These are phyloP conservation scores for Pilophorus perplexus DNA, from an alignment of 2,888 invertebrate genomes.

Conservation along the genomic window DNA sequence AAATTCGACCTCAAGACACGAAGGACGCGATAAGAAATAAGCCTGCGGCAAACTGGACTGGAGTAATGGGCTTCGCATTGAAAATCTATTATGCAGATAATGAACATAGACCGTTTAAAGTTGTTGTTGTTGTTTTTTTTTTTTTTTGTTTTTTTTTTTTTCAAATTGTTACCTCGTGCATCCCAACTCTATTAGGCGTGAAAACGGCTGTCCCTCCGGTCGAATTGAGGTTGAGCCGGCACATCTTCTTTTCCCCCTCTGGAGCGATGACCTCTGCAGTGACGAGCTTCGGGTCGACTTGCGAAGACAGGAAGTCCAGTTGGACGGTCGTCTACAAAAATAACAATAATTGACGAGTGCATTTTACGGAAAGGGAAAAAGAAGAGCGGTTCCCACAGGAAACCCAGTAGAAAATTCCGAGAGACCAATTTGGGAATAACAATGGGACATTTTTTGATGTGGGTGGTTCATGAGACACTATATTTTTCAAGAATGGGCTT, in stretches of 20 bases:
- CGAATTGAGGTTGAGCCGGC: slow-evolving; percentile 62
- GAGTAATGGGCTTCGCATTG: too few relatives aligned
- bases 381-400: not conserved
- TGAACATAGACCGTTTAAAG: too few relatives aligned
- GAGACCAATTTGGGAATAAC: too few relatives aligned
- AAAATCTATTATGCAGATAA: too few relatives aligned
- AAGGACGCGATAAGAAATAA: too few relatives aligned
- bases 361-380: not conserved
- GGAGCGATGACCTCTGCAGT: slow-evolving; percentile 76
- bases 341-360: not conserved
- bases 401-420: too few relatives aligned
- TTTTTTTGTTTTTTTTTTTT: too few relatives aligned
- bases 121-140: too few relatives aligned
- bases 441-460: too few relatives aligned
- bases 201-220: slow-evolving; percentile 77
- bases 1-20: slow-evolving; percentile 7
- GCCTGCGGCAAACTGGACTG: too few relatives aligned
- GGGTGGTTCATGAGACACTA: too few relatives aligned
- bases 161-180: slow-evolving; percentile 75
- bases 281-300: slow-evolving; percentile 69
- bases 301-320: slow-evolving; percentile 68
- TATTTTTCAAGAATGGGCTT: too few relatives aligned
- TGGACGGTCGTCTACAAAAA: slow-evolving; percentile 68
- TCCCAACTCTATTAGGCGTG: slow-evolving; percentile 84
- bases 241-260: slow-evolving; percentile 63